These are phyloP conservation scores for Sinocyclocheilus anshuiensis DNA, from an alignment of 2,113 vertebrate genomes.

Conservation along the genomic window DNA sequence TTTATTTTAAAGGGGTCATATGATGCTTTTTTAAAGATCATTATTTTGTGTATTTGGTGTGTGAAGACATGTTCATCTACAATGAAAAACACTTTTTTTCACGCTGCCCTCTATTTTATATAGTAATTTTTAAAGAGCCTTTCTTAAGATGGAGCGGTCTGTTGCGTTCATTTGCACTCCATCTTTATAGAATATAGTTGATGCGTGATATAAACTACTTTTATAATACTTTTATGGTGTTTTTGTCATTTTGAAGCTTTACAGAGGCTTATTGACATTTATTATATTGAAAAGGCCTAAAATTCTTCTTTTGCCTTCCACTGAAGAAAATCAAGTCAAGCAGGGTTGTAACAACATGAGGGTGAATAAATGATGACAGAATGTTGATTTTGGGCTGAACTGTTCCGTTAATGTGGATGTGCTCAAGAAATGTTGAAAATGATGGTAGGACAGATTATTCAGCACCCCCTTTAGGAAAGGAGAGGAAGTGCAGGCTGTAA, in stretches of 20 bases:
- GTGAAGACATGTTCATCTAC: too few species aligned
- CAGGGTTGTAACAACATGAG: neutral
- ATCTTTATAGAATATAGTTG: neutral
- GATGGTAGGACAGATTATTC: neutral
- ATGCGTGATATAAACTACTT: neutral
- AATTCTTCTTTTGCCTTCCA: neutral
- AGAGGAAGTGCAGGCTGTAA: neutral
- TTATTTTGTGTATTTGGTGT: too few species aligned
- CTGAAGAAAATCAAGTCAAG: neutral
- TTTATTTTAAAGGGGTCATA: too few species aligned
- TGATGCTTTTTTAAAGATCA: too few species aligned
- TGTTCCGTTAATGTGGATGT: neutral
- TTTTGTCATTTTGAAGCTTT: neutral
- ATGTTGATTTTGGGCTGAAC: neutral
- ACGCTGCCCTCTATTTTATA: too few species aligned
- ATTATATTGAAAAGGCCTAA: neutral
- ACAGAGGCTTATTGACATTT: neutral
- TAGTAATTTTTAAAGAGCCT: too few species aligned
- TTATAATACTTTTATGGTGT: neutral
- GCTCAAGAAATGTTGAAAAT: neutral
- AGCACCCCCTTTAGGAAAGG: slow-evolving; percentile 11
- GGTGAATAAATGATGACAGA: neutral
- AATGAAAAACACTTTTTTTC: too few species aligned
- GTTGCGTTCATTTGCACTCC: too few species aligned
- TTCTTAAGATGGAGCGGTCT: too few species aligned